Evolutionary conservation across 1,140 invertebrate genomes (phyloP), one percentile per base, ranked within the genome.

Genomic region (Scaptomyza graminum): DNA sequence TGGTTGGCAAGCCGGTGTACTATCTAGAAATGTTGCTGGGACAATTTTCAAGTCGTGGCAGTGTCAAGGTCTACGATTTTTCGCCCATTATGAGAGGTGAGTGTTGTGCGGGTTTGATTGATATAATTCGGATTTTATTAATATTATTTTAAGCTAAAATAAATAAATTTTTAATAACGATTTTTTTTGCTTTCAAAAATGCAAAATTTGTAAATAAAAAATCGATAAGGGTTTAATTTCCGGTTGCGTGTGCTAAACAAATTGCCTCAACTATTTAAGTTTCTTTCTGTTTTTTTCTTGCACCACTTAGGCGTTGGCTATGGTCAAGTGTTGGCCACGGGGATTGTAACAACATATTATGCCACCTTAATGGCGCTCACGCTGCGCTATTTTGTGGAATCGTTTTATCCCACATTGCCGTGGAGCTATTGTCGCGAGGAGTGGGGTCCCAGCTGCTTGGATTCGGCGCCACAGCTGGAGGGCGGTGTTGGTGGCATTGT

Each of bases 1-100:
- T 98, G 34, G 95, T 97, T 41, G 97, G 97, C 0, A 95, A 97
- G 76, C 97, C 97, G 0, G 94, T 98, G 69, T 98, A 98, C 90
- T 97, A 97, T 77, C 93, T 98, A 93, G 97, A 98, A 90, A 95
- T 96, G 91, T 93, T 95, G 5, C 82, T 97, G 0, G 96, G 96
- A 13, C 96, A 97, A 82, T 97, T 96, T 80, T 94, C 95, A 5
- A 94, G 95, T 50, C 93, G 93, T 25, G 95, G 96, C 43, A 95
- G 94, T 47, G 94, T 96, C 12, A 95, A 94, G 71, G 92, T 95
- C 37, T 95, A 93, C 91, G 91, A 93, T 28, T 85, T 93, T 55
- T 76, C 93, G 12, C 94, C 95, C 9, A 94, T 93, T 4, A 93
- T 95, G 92, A 94, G 94, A 93, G 95, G 95, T 95, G 75, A 61